Conservation (phyloP, 1,140 invertebrate species). For the Drosophila parabipectinata region DNA sequence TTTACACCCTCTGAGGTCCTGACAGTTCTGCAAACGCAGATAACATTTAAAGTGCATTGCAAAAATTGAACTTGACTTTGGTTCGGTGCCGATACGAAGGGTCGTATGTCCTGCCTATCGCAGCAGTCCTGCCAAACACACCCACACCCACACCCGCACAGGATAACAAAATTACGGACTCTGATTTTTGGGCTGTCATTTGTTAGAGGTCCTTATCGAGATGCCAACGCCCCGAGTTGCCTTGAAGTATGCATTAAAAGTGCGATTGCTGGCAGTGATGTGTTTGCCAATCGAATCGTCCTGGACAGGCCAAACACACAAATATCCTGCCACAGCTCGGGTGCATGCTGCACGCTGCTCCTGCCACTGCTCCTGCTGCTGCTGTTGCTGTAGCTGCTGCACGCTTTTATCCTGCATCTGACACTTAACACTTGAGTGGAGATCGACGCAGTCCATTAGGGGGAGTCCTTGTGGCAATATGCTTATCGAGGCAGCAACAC, state of each 20-base stretch:
- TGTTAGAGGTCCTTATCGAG: slow-evolving; percentile 57
- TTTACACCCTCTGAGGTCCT: slow-evolving; percentile 11
- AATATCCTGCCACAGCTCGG: slow-evolving; percentile 62
- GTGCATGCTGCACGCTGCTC: slow-evolving; percentile 21
- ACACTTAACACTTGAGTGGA: slow-evolving; percentile 79
- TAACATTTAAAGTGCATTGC: slow-evolving; percentile 56
- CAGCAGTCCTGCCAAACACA: slow-evolving; percentile 23
- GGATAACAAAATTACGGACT: slow-evolving; percentile 34
- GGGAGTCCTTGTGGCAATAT: slow-evolving; percentile 59
- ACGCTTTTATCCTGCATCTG: slow-evolving; percentile 82
- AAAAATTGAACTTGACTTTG: slow-evolving; percentile 61
- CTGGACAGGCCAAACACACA: slow-evolving; percentile 68
- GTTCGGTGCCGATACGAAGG: slow-evolving; percentile 6
- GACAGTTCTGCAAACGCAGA: slow-evolving; percentile 26
- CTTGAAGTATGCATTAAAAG: slow-evolving; percentile 63
- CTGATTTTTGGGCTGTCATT: slow-evolving; percentile 51
- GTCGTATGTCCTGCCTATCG: slow-evolving; percentile 27
- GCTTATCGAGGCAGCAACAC: slow-evolving; percentile 67
- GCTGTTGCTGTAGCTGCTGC: slow-evolving; percentile 22
- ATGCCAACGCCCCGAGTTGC: slow-evolving; percentile 51
- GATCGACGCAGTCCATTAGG: slow-evolving; percentile 58
- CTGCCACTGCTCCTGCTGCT: slow-evolving; percentile 32
- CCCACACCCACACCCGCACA: slow-evolving; percentile 30
- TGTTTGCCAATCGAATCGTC: slow-evolving; percentile 54
- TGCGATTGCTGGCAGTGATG: slow-evolving; percentile 55